phyloP scores from a whole-genome alignment of 2,888 invertebrate species.

The Eupithecia dodoneata region DNA sequence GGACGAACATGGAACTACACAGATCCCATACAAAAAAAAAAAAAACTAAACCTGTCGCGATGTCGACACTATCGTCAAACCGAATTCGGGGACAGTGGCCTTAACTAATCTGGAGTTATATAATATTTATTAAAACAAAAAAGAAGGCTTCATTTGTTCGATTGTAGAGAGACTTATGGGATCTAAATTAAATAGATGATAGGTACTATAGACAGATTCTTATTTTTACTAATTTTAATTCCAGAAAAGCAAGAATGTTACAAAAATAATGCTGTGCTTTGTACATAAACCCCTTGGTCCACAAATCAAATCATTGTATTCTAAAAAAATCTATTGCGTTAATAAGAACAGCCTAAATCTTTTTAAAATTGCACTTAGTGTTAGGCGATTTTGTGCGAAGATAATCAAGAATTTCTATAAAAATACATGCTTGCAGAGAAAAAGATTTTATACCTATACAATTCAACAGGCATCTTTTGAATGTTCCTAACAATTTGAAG shows the following conservation, averaged over 20 bases:
- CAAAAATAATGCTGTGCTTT: slow-evolving; percentile 56
- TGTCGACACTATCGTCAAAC: no score
- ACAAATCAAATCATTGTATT: slow-evolving; percentile 47
- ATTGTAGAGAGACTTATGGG: background rate
- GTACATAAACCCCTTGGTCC: slow-evolving; percentile 54
- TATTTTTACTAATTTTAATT: slow-evolving; percentile 53
- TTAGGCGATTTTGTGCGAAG: slow-evolving; percentile 4
- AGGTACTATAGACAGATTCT: slow-evolving; percentile 44
- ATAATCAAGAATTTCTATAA: background rate
- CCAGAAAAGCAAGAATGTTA: slow-evolving; percentile 55
- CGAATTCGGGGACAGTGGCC: no score
- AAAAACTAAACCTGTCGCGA: no score
- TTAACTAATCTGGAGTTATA: no score
- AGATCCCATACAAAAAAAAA: no score
- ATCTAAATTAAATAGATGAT: background rate
- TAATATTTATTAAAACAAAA: background rate
- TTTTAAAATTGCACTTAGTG: background rate
- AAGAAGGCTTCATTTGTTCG: background rate
- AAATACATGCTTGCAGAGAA: background rate
- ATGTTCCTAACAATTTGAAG: background rate
- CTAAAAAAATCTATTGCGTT: slow-evolving; percentile 28
- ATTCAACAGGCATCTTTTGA: slow-evolving; percentile 5
- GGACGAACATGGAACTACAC: no score
- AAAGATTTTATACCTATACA: background rate
- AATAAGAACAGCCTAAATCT: background rate